Evolutionary conservation across 2,113 vertebrate genomes (phyloP).

Genomic region (Carollia perspicillata): DNA sequence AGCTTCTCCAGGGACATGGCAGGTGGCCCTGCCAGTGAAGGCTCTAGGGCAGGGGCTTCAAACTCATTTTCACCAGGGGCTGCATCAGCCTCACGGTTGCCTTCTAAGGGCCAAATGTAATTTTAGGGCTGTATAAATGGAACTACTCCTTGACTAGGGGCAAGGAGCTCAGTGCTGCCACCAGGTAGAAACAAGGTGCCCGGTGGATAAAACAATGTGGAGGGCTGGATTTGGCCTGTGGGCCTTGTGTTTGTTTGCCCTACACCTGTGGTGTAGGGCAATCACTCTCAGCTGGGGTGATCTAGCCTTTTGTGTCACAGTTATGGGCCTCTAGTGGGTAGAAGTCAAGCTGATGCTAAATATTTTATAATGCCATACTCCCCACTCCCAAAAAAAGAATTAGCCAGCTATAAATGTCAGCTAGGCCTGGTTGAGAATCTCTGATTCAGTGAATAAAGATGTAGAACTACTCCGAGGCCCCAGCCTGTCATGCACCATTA

Average conservation of each 20-base stretch:
- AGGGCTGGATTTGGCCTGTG: fast-evolving
- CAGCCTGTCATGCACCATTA: background rate
- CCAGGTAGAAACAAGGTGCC: too few relatives aligned
- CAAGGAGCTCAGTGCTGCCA: too few relatives aligned
- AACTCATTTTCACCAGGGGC: too few relatives aligned
- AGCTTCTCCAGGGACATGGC: background rate
- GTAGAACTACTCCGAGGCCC: background rate
- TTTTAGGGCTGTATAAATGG: too few relatives aligned
- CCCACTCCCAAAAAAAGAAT: background rate
- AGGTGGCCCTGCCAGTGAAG: too few relatives aligned
- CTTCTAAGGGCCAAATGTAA: too few relatives aligned
- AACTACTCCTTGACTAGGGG: too few relatives aligned
- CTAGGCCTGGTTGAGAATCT: background rate
- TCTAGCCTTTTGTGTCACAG: background rate
- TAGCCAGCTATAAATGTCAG: background rate
- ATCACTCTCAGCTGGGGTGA: background rate
- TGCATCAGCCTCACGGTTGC: too few relatives aligned
- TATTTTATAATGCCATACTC: background rate
- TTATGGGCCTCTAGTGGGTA: background rate
- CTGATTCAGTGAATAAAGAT: background rate
- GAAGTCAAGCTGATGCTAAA: background rate
- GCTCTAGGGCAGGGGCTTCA: background rate
- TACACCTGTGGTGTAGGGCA: too few relatives aligned
- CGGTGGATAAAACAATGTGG: too few relatives aligned
- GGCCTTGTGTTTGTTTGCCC: too few relatives aligned